Evolutionary conservation across 1,140 invertebrate species (phyloP), one percentile per base, ranked within the genome.

Genomic region (Brachionus calyciflorus): DNA sequence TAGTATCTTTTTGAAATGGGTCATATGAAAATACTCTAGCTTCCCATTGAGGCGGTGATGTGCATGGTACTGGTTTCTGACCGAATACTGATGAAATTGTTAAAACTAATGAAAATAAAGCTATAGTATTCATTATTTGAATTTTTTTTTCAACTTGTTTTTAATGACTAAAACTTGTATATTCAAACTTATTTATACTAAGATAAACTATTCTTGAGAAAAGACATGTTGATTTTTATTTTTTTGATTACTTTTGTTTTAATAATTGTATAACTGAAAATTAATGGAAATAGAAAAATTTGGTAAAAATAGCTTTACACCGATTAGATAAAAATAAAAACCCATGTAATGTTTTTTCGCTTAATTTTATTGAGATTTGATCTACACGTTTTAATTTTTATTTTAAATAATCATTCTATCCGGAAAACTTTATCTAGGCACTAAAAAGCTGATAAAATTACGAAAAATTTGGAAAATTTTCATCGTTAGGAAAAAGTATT

Each of bases 1-100:
- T 53, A 21, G 79, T 79, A 7, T 77, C 77, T 44, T 77, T 48
- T 76, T 76, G 73, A 5, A 49, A 49, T 53, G 46, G 24, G 30
- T 73, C 69, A 24, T 73, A 73, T 4, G 48, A 49, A 41, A 51
- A 73, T 0, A 51, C n/a, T 49, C 69, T 65, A 0, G 73, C 73
- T 76, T 76, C 73, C 73, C 73, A 76, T 60, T 76, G 73, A 28
- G 49, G 49, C 4, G 73, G 73, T 28, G 51, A 40, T 41, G 55
- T 60, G 30, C 73, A 76, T 57, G 73, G 73, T 6, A 21, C 26
- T 46, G 73, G 73, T n/a, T 44, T 26, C 44, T 76, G 73, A 12
- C 24, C 28, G 12, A 76, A 12, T 14, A 49, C 69, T 37, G 69
- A 49, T 19, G 69, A 51, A 40, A 73, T 28, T 10, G 60, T 41